A percentile compares a stretch with the other conserved stretches of the same genome.
These are phyloP conservation scores for Anguilla megastoma DNA, from an alignment of 2,797 vertebrate species.

Conservation along the genomic window DNA sequence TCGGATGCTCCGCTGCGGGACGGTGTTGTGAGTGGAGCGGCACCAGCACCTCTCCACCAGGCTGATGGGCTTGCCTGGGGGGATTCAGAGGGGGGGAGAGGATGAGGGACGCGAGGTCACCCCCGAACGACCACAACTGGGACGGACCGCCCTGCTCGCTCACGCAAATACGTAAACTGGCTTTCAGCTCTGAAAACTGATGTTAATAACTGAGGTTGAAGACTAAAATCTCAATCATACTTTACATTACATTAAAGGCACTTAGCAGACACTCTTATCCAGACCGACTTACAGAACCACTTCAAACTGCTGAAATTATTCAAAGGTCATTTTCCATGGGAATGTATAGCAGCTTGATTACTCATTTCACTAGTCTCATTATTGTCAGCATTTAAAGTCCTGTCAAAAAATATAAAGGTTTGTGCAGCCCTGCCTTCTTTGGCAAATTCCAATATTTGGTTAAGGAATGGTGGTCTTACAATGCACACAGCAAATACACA, in stretches of 20 bases:
- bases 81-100: not conserved
- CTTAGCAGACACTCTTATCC: too few species aligned
- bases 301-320: too few species aligned
- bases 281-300: too few species aligned
- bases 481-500: not conserved
- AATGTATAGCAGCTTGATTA: not conserved
- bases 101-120: not conserved
- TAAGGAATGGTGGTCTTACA: not conserved
- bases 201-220: not conserved
- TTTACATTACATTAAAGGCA: not conserved
- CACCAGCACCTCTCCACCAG: constrained; percentile 81
- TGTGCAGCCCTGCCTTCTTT: not conserved
- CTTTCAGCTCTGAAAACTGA: not conserved
- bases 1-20: constrained; percentile 76
- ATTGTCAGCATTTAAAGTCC: not conserved
- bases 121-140: not conserved
- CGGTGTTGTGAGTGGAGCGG: constrained; percentile 74
- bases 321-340: not conserved
- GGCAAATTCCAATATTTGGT: not conserved
- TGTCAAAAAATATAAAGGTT: not conserved
- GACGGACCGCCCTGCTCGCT: not conserved
- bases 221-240: not conserved
- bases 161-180: not conserved
- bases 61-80: constrained; percentile 77
- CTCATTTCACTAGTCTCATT: not conserved